Evolutionary conservation across 2,113 vertebrate genomes (phyloP).

Genomic region (Glaucomys volans): DNA sequence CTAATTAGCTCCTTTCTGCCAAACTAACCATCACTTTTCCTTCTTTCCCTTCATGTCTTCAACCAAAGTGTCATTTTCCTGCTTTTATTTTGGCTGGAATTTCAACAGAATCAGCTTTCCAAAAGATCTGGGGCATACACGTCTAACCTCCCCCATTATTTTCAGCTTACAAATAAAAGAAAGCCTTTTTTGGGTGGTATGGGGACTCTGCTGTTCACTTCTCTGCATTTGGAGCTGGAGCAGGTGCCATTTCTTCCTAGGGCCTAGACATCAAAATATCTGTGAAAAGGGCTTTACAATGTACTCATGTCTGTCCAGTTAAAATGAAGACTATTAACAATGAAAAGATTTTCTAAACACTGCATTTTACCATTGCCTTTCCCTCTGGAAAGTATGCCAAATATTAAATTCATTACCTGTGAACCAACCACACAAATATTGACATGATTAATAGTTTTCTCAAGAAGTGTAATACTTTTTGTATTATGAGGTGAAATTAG

Average conservation of each 20-base stretch:
- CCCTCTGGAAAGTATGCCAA: slow-evolving; percentile 22
- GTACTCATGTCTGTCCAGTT: slow-evolving; percentile 35
- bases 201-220: slow-evolving; percentile 67
- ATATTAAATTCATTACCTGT: neutral
- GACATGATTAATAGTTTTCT: slow-evolving; percentile 1
- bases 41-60: slow-evolving; percentile 46
- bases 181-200: slow-evolving; percentile 43
- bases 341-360: neutral
- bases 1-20: slow-evolving; percentile 77
- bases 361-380: neutral
- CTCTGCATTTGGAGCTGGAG: slow-evolving; percentile 47
- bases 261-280: slow-evolving; percentile 54
- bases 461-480: slow-evolving; percentile 1
- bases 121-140: neutral
- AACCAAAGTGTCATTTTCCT: slow-evolving; percentile 61
- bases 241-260: slow-evolving; percentile 55
- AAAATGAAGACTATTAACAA: slow-evolving; percentile 29
- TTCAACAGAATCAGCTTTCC: slow-evolving; percentile 54
- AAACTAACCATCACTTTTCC: slow-evolving; percentile 47
- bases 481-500: neutral
- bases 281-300: slow-evolving; percentile 45
- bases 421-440: neutral
- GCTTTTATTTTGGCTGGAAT: slow-evolving; percentile 67
- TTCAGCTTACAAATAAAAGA: slow-evolving; percentile 68
- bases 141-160: slow-evolving; percentile 46